Conservation (phyloP, 92 coral and sea anemone species). For the Palythoa grandis region DNA sequence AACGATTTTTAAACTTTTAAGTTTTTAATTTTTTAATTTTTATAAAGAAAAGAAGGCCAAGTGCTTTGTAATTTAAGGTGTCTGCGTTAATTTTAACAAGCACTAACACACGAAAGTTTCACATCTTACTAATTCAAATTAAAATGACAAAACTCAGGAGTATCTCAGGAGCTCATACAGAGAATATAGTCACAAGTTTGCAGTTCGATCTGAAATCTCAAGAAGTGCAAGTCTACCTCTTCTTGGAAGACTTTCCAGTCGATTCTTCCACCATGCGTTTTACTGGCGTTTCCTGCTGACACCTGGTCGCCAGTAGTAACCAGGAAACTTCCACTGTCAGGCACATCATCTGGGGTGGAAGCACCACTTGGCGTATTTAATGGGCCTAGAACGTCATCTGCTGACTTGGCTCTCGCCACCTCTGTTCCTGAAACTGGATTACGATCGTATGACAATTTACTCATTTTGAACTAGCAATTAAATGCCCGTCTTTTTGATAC, state of each 20-base stretch:
- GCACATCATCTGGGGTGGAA: constrained; percentile 12
- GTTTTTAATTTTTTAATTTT: too few relatives aligned
- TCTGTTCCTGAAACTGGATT: constrained; percentile 60
- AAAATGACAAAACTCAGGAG: too few relatives aligned
- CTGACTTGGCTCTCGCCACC: constrained; percentile 75
- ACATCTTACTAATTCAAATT: too few relatives aligned
- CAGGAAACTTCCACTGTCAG: constrained; percentile 34
- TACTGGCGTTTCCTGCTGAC: constrained; percentile 30
- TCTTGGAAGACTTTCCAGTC: constrained; percentile 96
- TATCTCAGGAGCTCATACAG: too few relatives aligned
- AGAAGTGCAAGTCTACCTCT: constrained; percentile 64
- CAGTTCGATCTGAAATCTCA: not conserved
- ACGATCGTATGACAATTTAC: constrained; percentile 1
- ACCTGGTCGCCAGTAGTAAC: constrained; percentile 3
- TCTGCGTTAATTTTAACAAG: too few relatives aligned
- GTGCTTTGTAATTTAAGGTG: too few relatives aligned
- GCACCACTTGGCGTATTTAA: constrained; percentile 43
- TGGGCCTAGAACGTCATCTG: constrained; percentile 57
- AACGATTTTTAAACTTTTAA: too few relatives aligned
- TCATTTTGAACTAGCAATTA: not conserved
- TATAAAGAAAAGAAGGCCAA: too few relatives aligned
- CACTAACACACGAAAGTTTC: too few relatives aligned
- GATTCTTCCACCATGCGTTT: constrained; percentile 65
- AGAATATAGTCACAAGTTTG: too few relatives aligned
- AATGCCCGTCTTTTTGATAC: not conserved